These are phyloP conservation scores for Oryzias sinensis DNA, from an alignment of 2,797 vertebrate genomes.

Conservation along the genomic window DNA sequence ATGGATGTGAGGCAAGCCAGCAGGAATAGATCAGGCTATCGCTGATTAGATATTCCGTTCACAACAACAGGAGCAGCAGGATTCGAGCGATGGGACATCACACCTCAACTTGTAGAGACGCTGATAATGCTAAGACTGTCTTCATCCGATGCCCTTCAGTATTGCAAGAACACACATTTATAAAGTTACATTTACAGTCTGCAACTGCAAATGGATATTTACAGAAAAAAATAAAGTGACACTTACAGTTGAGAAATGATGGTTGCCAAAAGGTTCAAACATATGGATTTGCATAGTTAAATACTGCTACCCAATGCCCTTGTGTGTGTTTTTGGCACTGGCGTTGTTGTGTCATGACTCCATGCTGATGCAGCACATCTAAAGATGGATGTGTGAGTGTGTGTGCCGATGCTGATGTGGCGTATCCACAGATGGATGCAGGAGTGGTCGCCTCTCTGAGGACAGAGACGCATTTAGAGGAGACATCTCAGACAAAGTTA, in stretches of 20 bases:
- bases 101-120: constrained; percentile 52
- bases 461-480: constrained; percentile 70
- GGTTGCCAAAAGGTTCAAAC: constrained; percentile 22
- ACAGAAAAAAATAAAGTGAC: background rate
- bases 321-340: constrained; percentile 60
- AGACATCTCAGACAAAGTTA: constrained; percentile 57
- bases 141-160: constrained; percentile 20
- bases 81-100: constrained; percentile 53
- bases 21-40: constrained; percentile 42
- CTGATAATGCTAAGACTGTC: constrained; percentile 50
- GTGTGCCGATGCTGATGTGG: constrained; percentile 63
- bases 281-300: constrained; percentile 10
- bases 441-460: constrained; percentile 63
- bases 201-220: background rate
- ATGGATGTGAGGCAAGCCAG: constrained; percentile 14
- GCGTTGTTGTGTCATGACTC: constrained; percentile 66
- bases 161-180: constrained; percentile 13
- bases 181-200: background rate
- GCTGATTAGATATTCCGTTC: constrained; percentile 63
- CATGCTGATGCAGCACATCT: constrained; percentile 68
- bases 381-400: constrained; percentile 59
- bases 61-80: constrained; percentile 50
- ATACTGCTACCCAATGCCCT: constrained; percentile 55
- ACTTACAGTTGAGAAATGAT: constrained; percentile 16
- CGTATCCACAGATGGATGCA: constrained; percentile 68